Evolutionary conservation across 2,888 invertebrate genomes (phyloP).

Genomic region (Idaea straminata): DNA sequence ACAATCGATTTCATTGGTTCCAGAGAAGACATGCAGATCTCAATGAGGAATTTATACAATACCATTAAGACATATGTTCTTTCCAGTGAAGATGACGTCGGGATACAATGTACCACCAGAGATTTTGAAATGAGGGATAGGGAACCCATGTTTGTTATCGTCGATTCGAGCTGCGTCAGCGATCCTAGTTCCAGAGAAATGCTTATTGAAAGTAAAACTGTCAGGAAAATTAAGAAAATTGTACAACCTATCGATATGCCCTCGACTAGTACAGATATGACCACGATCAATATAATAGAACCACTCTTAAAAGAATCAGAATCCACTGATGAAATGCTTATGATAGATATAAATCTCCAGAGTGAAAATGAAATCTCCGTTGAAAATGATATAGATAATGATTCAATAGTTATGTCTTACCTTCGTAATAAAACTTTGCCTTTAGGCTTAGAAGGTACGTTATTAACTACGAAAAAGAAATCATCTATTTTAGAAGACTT

Average conservation of each 20-base stretch:
- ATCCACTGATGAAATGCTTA: slow-evolving; percentile 45
- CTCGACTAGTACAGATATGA: slow-evolving; percentile 44
- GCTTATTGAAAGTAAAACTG: slow-evolving; percentile 33
- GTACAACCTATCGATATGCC: slow-evolving; percentile 38
- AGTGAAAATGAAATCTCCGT: slow-evolving; percentile 46
- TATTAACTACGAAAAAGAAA: slow-evolving; percentile 45
- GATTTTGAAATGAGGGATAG: slow-evolving; percentile 31
- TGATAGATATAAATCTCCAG: slow-evolving; percentile 51
- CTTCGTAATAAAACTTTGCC: slow-evolving; percentile 44
- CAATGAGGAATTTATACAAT: slow-evolving; percentile 34
- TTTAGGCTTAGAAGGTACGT: slow-evolving; percentile 36
- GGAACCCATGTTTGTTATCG: slow-evolving; percentile 48
- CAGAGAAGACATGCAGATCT: slow-evolving; percentile 38
- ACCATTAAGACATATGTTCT: slow-evolving; percentile 48
- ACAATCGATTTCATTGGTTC: slow-evolving; percentile 47
- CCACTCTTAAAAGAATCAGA: slow-evolving; percentile 32
- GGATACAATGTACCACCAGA: slow-evolving; percentile 36
- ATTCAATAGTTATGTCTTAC: slow-evolving; percentile 54
- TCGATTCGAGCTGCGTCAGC: slow-evolving; percentile 45
- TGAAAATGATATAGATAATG: slow-evolving; percentile 38
- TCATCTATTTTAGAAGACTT: slow-evolving; percentile 49
- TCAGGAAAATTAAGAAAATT: slow-evolving; percentile 27
- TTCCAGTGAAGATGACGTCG: slow-evolving; percentile 53
- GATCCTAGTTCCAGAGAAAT: slow-evolving; percentile 47
- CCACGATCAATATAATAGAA: slow-evolving; percentile 16